These are phyloP conservation scores for Eristalis arbustorum DNA, from an alignment of 2,888 invertebrate genomes.

Conservation along the genomic window DNA sequence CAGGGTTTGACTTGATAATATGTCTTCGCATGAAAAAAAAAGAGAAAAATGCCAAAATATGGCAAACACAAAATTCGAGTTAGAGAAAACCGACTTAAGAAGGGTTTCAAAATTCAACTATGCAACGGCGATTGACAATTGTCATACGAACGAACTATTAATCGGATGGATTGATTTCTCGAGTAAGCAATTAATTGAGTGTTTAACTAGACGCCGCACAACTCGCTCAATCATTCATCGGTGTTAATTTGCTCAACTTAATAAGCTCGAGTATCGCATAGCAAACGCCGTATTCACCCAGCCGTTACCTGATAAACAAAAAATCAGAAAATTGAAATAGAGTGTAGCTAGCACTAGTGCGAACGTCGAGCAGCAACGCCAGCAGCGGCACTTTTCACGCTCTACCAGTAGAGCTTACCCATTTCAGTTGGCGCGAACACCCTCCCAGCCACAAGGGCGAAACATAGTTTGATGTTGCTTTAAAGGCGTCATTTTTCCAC, in stretches of 20 bases:
- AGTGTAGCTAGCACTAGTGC: neutral
- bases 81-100: no score
- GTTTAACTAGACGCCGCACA: conserved; percentile 48
- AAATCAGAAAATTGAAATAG: conserved; percentile 10
- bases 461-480: conserved; percentile 50
- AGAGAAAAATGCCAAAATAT: no score
- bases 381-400: conserved; percentile 57
- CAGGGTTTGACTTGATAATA: no score
- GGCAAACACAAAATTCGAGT: no score
- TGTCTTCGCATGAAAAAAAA: no score
- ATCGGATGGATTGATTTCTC: conserved; percentile 39
- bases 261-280: conserved; percentile 40
- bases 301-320: neutral
- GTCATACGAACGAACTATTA: conserved; percentile 31
- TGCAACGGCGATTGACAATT: conserved; percentile 25
- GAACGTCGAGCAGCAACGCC: conserved; percentile 21
- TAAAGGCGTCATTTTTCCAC: conserved; percentile 62
- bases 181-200: conserved; percentile 60
- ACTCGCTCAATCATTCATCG: conserved; percentile 51
- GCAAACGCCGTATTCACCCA: conserved; percentile 33
- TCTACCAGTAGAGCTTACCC: conserved; percentile 69
- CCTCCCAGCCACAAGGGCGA: conserved; percentile 42
- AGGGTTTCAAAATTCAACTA: conserved; percentile 47
- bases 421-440: conserved; percentile 47
- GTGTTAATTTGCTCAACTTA: conserved; percentile 62